Base-by-base conservation (phyloP, 2,113 vertebrate genomes). In the Scolopax mira region DNA sequence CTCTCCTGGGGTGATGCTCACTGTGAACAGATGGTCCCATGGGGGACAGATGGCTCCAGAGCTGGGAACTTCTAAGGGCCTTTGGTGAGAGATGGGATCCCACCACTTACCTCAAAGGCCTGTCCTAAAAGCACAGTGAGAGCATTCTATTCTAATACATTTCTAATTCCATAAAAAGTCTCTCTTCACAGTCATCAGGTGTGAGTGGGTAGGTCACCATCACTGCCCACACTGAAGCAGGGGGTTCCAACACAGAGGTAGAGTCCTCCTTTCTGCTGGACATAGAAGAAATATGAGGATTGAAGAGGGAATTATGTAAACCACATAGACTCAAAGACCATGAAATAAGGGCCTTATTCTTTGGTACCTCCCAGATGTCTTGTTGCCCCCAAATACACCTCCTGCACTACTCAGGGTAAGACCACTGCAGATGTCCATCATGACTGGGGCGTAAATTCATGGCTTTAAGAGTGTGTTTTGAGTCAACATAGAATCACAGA, bases 1-100 rank as follows among this genome's bases (percentile, higher is more conserved):
- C 10, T 92, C 48, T 96, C 72, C 88, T 92, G 30, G 57, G 62
- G 65, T 82, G 65, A 82, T 91, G 73, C 72, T 96, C 58, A 65
- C 55, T 77, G 70, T 64, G 58, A 97, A 93, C 90, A 97, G 90
- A 94, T 95, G 94, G 94, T 85, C 75, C 88, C 61, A 64, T 70
- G 78, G 52, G 93, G 54, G 78, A 65, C 86, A 96, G 88, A 95
- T 94, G 90, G 86, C 22, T 28, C 30, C 48, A 67, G 79, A 72
- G 35, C 65, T 88, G 88, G 86, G 90, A 92, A 91, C 55, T 94
- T 95, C 93, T 91, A 93, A 10, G 27, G 70, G 58, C 58, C 95
- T 88, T 92, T 91, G 35, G 37, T 70, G 66, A 24, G 88, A 91
- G 83, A 91, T 79, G 35, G 85, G 75, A 77, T 73, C 65, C 54